Conservation (phyloP, 2,797 vertebrate genomes). For the Gallinago solitaria region DNA sequence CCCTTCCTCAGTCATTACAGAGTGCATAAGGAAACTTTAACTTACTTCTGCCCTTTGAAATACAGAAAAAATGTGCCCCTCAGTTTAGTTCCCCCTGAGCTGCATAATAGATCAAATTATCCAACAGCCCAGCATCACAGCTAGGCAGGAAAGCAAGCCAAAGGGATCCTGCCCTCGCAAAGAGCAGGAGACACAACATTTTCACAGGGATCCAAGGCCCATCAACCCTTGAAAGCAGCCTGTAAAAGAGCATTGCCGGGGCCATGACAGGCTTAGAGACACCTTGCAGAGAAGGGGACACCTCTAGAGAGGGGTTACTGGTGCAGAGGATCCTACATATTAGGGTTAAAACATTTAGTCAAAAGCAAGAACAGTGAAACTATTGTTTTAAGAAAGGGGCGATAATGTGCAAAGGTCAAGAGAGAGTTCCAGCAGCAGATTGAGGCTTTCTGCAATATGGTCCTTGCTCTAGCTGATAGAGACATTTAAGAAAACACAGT, state of each 20-base stretch:
- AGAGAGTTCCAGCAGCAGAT: neutral
- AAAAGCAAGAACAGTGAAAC: neutral
- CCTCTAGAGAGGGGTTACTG: neutral
- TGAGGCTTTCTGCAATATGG: neutral
- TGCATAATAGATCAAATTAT: neutral
- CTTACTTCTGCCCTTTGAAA: neutral
- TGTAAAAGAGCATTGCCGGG: neutral
- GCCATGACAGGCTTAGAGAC: neutral
- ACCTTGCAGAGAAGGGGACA: neutral
- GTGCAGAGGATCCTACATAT: neutral
- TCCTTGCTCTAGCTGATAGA: neutral
- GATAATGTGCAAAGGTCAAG: neutral
- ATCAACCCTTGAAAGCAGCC: neutral
- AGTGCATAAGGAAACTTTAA: constrained; percentile 7
- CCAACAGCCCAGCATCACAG: neutral
- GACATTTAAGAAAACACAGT: neutral
- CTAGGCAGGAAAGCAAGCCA: neutral
- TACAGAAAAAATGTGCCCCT: neutral
- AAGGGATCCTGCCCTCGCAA: neutral
- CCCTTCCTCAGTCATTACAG: neutral
- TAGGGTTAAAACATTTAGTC: neutral
- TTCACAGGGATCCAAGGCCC: neutral
- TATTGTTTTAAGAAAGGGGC: neutral
- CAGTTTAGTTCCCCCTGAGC: neutral
- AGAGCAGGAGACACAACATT: neutral